phyloP scores from a whole-genome alignment of 2,797 vertebrate species.

The Perodicticus potto region DNA sequence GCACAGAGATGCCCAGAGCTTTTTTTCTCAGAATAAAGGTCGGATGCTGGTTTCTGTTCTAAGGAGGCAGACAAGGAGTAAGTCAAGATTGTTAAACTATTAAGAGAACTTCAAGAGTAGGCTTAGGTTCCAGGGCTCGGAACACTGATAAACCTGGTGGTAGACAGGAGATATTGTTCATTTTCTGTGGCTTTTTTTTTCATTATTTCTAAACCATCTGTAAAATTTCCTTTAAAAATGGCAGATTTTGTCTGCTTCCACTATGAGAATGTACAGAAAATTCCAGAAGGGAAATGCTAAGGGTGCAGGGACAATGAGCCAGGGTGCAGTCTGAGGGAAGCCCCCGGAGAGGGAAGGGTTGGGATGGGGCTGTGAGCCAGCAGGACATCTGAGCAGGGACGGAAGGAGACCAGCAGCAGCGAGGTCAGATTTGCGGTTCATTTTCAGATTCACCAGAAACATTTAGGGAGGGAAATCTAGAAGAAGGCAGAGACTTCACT shows the following conservation, averaged over 20 bases:
- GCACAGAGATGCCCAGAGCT: background rate
- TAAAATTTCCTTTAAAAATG: slow-evolving; percentile 32
- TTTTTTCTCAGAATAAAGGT: background rate
- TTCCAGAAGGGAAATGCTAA: background rate
- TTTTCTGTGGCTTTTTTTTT: background rate
- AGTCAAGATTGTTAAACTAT: background rate
- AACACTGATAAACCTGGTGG: background rate
- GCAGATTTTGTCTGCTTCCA: background rate
- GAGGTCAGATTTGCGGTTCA: background rate
- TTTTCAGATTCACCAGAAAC: background rate
- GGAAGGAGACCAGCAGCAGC: background rate
- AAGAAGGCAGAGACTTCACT: background rate
- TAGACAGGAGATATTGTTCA: background rate
- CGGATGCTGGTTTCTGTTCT: background rate
- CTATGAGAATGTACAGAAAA: background rate
- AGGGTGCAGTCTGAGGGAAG: background rate
- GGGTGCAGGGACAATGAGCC: background rate
- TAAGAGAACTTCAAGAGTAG: background rate
- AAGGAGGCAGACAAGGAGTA: background rate
- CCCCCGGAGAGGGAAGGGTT: background rate
- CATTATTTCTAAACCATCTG: background rate
- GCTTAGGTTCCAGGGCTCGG: background rate
- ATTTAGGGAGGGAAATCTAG: background rate
- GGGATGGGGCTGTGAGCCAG: background rate
- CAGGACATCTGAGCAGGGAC: background rate